These are phyloP conservation scores for Plagiodera versicolora DNA, from an alignment of 2,888 invertebrate species.

Conservation along the genomic window DNA sequence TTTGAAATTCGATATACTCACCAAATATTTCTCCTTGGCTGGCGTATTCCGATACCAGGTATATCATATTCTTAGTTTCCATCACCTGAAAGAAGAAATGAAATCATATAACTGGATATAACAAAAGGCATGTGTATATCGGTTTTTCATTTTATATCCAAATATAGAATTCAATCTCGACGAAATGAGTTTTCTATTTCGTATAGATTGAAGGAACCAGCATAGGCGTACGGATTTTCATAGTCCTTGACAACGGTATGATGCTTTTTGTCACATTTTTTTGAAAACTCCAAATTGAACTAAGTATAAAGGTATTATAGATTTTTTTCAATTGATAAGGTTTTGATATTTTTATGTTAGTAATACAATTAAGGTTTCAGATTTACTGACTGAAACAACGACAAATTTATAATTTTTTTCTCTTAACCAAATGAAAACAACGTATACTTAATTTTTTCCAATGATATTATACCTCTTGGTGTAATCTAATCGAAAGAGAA, in stretches of 20 bases:
- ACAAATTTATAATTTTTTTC: too few species aligned
- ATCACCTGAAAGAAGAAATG: slow-evolving; percentile 71
- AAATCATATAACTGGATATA: neutral
- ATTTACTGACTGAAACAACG: too few species aligned
- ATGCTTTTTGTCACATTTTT: too few species aligned
- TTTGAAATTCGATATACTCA: slow-evolving; percentile 59
- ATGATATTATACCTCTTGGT: too few species aligned
- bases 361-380: too few species aligned
- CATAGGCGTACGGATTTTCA: neutral
- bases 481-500: too few species aligned
- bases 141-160: neutral
- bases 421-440: too few species aligned
- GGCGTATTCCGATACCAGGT: slow-evolving; percentile 97
- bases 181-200: neutral
- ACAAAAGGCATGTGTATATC: neutral
- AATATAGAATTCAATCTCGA: neutral
- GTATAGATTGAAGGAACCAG: neutral
- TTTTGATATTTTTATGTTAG: too few species aligned
- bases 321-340: too few species aligned
- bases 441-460: too few species aligned
- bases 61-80: slow-evolving; percentile 98
- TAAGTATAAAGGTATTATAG: too few species aligned
- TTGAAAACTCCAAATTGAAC: too few species aligned
- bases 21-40: slow-evolving; percentile 98
- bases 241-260: neutral